Percentiles rank a stretch among this genome's conserved stretches.
These are phyloP conservation scores for Atta cephalotes DNA, from an alignment of 1,140 invertebrate species.

Conservation along the genomic window DNA sequence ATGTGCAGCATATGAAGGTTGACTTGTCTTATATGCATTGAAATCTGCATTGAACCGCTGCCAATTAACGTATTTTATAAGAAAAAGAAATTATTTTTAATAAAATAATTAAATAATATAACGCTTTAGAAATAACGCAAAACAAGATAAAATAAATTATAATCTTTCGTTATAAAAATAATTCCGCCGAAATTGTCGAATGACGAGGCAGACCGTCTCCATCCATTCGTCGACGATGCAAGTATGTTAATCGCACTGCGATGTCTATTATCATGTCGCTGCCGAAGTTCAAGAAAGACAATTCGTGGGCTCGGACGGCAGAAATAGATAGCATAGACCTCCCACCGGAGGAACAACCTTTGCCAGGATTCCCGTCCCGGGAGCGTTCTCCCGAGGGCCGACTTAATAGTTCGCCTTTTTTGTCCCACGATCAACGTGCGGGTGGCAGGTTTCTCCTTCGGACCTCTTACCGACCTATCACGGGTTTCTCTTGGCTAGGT, in stretches of 20 bases:
- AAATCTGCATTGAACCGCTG: not conserved
- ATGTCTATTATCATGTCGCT: conserved; percentile 59
- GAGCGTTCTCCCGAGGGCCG: conserved; percentile 26
- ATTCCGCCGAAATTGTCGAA: not conserved
- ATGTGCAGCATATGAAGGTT: not conserved
- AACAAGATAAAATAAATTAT: not conserved
- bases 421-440: conserved; percentile 56
- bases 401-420: conserved; percentile 69
- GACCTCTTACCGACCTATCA: conserved; percentile 44
- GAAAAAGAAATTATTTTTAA: not conserved
- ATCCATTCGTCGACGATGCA: not conserved
- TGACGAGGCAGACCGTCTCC: not conserved
- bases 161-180: not conserved
- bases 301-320: conserved; percentile 8
- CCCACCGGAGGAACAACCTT: conserved; percentile 54
- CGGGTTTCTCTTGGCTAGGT: conserved; percentile 26
- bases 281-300: conserved; percentile 47
- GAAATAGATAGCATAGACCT: conserved; percentile 59
- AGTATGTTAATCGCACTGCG: conserved; percentile 33
- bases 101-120: not conserved
- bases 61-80: not conserved
- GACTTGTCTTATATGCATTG: not conserved
- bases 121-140: not conserved
- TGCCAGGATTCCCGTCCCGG: conserved; percentile 59
- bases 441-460: conserved; percentile 55